Evolutionary conservation across 2,888 invertebrate species (phyloP).

Genomic region (Tachina fera): DNA sequence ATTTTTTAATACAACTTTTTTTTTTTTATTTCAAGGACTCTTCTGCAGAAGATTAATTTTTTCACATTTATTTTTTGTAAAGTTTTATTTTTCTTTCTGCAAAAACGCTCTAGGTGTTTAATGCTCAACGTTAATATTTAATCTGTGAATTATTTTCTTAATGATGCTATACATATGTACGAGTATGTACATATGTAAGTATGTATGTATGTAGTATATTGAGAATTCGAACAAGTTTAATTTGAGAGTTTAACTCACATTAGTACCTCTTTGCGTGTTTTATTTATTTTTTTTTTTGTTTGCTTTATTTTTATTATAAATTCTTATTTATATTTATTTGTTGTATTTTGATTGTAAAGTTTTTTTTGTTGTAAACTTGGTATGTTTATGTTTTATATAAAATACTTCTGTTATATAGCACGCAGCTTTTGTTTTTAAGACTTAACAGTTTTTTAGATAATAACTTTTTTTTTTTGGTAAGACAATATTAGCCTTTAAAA

Average conservation of each 20-base stretch:
- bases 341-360: slow-evolving; percentile 34
- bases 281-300: slow-evolving; percentile 52
- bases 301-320: slow-evolving; percentile 42
- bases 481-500: not conserved
- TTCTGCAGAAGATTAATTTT: not conserved
- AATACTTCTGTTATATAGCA: not conserved
- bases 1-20: slow-evolving; percentile 9
- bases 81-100: not conserved
- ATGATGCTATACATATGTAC: slow-evolving; percentile 11
- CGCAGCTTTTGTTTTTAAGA: not conserved
- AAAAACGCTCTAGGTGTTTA: slow-evolving; percentile 26
- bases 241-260: slow-evolving; percentile 64
- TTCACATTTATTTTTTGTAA: slow-evolving; percentile 4
- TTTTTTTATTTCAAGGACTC: not conserved
- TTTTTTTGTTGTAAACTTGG: slow-evolving; percentile 32
- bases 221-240: slow-evolving; percentile 65
- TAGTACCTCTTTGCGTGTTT: slow-evolving; percentile 55
- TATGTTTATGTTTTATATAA: too few relatives aligned
- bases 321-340: slow-evolving; percentile 4
- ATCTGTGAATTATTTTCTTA: slow-evolving; percentile 51
- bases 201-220: not conserved
- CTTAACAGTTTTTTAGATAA: not conserved
- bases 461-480: not conserved
- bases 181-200: not conserved
- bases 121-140: slow-evolving; percentile 43